A percentile compares a stretch with the other conserved stretches of the same genome.
phyloP scores from a whole-genome alignment of 2,797 vertebrate genomes.

The Aulostomus chinensis region DNA sequence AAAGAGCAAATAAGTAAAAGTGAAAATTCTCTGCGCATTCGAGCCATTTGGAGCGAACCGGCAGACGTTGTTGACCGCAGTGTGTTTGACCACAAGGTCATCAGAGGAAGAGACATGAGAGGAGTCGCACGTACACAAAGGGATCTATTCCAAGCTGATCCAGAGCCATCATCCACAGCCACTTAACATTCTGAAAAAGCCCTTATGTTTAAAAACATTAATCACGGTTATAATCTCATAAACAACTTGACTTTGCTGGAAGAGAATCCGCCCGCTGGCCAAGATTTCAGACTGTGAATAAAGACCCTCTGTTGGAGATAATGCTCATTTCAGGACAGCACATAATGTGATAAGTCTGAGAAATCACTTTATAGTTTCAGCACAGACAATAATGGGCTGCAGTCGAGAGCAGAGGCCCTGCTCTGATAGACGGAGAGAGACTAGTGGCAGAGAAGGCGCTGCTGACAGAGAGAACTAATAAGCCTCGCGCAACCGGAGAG shows the following conservation, averaged over 20 bases:
- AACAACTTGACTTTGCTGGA: slow-evolving; percentile 50
- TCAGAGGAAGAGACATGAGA: slow-evolving; percentile 9
- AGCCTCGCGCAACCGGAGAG: slow-evolving; percentile 18
- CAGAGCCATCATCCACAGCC: slow-evolving; percentile 38
- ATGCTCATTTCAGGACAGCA: slow-evolving; percentile 53
- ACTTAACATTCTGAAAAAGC: slow-evolving; percentile 51
- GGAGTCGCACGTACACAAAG: slow-evolving; percentile 10
- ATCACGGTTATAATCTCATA: slow-evolving; percentile 46
- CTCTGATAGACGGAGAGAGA: slow-evolving; percentile 46
- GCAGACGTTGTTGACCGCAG: background rate
- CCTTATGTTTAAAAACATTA: slow-evolving; percentile 45
- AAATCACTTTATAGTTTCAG: slow-evolving; percentile 54
- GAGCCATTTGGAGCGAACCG: slow-evolving; percentile 15
- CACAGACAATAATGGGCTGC: slow-evolving; percentile 58
- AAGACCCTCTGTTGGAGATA: slow-evolving; percentile 53
- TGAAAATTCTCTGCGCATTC: background rate
- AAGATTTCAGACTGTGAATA: slow-evolving; percentile 32
- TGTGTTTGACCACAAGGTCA: slow-evolving; percentile 24
- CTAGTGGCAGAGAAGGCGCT: slow-evolving; percentile 13
- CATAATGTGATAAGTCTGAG: slow-evolving; percentile 63
- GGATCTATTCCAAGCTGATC: slow-evolving; percentile 40
- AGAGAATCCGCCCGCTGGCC: slow-evolving; percentile 14
- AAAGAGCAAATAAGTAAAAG: background rate
- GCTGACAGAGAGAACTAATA: slow-evolving; percentile 66
- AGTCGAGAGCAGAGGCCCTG: slow-evolving; percentile 40